These are phyloP conservation scores for Epinotia demarniana DNA, from an alignment of 2,888 invertebrate species.

Conservation along the genomic window DNA sequence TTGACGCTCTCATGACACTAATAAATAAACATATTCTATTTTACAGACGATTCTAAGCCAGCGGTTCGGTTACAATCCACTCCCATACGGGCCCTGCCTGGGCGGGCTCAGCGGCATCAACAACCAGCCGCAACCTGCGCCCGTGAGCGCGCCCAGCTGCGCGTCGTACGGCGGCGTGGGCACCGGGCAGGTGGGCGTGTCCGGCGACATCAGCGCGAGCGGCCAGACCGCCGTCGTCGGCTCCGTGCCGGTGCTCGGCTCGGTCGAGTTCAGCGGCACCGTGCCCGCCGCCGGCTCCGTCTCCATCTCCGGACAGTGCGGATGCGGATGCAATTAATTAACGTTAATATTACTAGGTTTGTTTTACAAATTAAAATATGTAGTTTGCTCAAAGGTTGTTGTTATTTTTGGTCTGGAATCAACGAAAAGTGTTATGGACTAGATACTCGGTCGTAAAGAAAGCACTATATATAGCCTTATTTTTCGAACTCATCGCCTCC, in stretches of 20 bases:
- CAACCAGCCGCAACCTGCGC: slow-evolving; percentile 13
- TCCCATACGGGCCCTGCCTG: too few species aligned
- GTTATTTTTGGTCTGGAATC: too few species aligned
- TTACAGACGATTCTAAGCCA: slow-evolving; percentile 4
- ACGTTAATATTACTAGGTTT: not conserved
- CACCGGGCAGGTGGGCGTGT: slow-evolving; percentile 51
- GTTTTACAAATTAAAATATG: not conserved
- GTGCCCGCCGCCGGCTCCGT: slow-evolving; percentile 42
- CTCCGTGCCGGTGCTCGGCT: slow-evolving; percentile 56
- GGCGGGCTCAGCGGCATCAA: too few species aligned
- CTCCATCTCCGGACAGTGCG: slow-evolving; percentile 28
- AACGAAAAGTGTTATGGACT: too few species aligned
- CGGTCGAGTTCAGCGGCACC: slow-evolving; percentile 43
- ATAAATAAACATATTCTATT: not conserved
- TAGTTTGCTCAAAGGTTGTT: too few species aligned
- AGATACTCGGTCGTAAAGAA: too few species aligned
- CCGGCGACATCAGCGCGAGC: slow-evolving; percentile 53
- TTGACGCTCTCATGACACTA: too few species aligned
- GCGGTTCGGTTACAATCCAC: not conserved
- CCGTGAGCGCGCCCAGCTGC: slow-evolving; percentile 21
- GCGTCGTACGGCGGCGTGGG: slow-evolving; percentile 52
- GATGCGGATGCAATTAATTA: slow-evolving; percentile 50
- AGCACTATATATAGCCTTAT: too few species aligned
- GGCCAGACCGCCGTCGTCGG: slow-evolving; percentile 56
- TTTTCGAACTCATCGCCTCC: too few species aligned